Conservation (phyloP, 2,797 vertebrate species). For the Crocodylus rhombifer region DNA sequence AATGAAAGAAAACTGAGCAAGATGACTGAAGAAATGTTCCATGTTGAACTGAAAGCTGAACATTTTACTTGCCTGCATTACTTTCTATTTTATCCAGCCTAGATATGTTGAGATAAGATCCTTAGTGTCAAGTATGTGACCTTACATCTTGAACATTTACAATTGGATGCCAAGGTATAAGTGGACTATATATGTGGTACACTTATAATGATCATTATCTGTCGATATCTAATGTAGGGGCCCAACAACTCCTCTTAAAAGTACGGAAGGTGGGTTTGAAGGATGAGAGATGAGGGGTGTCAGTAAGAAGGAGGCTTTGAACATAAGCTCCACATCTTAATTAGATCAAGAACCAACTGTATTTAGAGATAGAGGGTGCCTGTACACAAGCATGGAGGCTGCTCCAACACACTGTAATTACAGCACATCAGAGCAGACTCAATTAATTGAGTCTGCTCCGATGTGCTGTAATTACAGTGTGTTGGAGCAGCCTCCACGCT, state of each 20-base stretch:
- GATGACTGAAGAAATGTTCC: not conserved
- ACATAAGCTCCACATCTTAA: not conserved
- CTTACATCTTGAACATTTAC: not conserved
- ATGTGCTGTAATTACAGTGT: too few species aligned
- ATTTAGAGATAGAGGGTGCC: too few species aligned
- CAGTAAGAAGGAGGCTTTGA: not conserved
- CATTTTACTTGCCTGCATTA: not conserved
- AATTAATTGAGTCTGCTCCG: too few species aligned
- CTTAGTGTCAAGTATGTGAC: accelerated
- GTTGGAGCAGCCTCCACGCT: too few species aligned
- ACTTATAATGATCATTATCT: not conserved
- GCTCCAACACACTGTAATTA: too few species aligned
- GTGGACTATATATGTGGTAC: not conserved
- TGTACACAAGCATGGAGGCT: too few species aligned
- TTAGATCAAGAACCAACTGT: conserved; percentile 5
- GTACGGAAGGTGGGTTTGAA: not conserved
- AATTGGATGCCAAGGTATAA: not conserved
- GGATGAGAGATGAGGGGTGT: not conserved
- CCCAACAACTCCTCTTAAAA: not conserved
- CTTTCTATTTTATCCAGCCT: not conserved
- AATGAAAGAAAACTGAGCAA: not conserved
- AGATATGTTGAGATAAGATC: not conserved
- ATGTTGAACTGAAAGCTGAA: not conserved
- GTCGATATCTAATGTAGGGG: accelerated
- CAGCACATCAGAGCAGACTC: too few species aligned